Evolutionary conservation across 2,113 vertebrate genomes (phyloP), one percentile per base, ranked within the genome.

Genomic region (Cephalopterus ornatus): DNA sequence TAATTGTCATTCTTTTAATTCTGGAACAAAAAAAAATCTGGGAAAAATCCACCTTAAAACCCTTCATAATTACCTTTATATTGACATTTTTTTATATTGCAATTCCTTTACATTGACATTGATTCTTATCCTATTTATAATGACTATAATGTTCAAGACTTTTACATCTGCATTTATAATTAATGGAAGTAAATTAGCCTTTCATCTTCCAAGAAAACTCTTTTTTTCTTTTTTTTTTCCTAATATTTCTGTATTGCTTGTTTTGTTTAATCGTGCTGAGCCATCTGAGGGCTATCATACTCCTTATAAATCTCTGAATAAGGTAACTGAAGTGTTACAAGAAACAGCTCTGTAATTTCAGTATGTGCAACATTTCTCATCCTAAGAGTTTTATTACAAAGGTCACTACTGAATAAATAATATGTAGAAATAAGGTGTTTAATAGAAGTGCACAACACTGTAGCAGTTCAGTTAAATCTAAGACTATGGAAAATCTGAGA

Each of bases 341-440:
- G 83, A 88, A 98, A 88, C 35, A 85, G 59, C 39, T 89, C 52
- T 95, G 61, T 73, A 88, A 96, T 97, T 96, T 97, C 42, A 94
- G n/a, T 92, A 86, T 85, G 71, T 87, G 61, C 42, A 90, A 76
- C 46, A 94, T 95, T 95, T 97, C 66, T 95, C 61, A 94, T 93
- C 46, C 58, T 95, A 93, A 80, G 39, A 93, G 66, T 93, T 97
- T 97, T 98, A 97, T 95, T 97, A 80, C 85, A 96, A 97, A 96
- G 92, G 94, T 97, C 75, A 95, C 55, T 92, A 92, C 76, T 97
- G 91, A 97, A 96, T 97, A 78, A 97, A 97, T 96, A 96, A 85
- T 73, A 91, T 91, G 50, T 37, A 68, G 87, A 97, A 96, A 97
- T 91, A 96, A 87, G 61, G 33, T 96, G 81, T 92, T 97, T 97